Conservation (phyloP, 2,113 vertebrate species). For the Ranitomeya variabilis region DNA sequence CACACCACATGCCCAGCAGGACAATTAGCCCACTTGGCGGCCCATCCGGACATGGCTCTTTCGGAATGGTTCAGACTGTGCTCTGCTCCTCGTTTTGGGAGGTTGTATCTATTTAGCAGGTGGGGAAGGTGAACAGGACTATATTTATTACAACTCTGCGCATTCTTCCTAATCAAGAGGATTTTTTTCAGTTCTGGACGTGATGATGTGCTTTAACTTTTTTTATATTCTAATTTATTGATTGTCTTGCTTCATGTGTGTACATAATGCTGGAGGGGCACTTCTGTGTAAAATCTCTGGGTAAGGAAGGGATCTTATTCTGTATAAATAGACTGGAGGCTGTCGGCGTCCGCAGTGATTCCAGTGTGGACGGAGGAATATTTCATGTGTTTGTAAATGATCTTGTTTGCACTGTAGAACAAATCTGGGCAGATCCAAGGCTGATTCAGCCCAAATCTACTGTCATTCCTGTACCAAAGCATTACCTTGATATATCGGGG, state of each 20-base stretch:
- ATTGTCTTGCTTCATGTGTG: constrained; percentile 8
- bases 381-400: background rate
- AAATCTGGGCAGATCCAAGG: background rate
- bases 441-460: background rate
- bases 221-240: constrained; percentile 43
- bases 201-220: constrained; percentile 16
- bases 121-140: constrained; percentile 3
- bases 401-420: background rate
- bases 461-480: constrained; percentile 36
- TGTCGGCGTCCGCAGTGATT: background rate
- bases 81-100: constrained; percentile 15
- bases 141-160: constrained; percentile 23
- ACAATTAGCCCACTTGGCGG: background rate
- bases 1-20: background rate
- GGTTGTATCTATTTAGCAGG: constrained; percentile 13
- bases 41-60: background rate
- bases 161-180: constrained; percentile 6
- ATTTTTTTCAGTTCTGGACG: background rate
- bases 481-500: background rate
- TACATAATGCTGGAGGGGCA: background rate
- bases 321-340: background rate
- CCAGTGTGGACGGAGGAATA: background rate
- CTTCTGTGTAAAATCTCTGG: background rate
- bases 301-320: background rate
- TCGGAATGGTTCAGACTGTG: background rate